These are phyloP conservation scores for Macquaria australasica DNA, from an alignment of 2,113 vertebrate species.

Conservation along the genomic window DNA sequence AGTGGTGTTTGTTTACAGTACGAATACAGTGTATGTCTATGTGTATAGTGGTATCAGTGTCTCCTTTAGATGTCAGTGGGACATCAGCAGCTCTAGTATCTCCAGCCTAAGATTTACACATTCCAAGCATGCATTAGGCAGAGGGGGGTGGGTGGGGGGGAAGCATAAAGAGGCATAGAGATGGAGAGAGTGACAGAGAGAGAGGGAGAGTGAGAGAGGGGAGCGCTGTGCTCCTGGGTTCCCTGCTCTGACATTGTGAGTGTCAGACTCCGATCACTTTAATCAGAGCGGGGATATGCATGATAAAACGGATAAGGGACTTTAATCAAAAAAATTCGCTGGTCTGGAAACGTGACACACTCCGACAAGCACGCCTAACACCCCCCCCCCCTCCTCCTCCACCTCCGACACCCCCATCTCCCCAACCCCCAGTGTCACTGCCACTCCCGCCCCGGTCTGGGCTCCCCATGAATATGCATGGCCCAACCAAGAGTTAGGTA, in stretches of 20 bases:
- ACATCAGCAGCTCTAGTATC: conserved; percentile 57
- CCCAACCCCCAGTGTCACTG: conserved; percentile 84
- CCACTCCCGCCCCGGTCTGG: conserved; percentile 84
- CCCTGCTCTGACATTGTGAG: conserved; percentile 97
- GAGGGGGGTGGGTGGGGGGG: background rate
- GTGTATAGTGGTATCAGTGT: conserved; percentile 11
- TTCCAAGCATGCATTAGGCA: conserved; percentile 89
- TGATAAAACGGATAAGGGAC: conserved; percentile 99
- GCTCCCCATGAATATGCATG: conserved; percentile 97
- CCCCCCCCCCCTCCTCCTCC: background rate
- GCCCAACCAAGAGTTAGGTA: conserved; percentile 82
- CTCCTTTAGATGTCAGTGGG: conserved; percentile 60
- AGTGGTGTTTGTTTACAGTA: conserved; percentile 9
- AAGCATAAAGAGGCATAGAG: conserved; percentile 40
- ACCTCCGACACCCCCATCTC: conserved; percentile 27
- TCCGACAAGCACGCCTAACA: conserved; percentile 93
- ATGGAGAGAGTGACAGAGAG: conserved; percentile 38
- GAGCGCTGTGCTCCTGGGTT: conserved; percentile 85
- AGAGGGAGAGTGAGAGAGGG: conserved; percentile 11
- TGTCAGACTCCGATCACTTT: conserved; percentile 99
- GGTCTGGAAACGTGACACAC: conserved; percentile 99
- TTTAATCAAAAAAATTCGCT: conserved; percentile 99
- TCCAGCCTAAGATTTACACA: conserved; percentile 86
- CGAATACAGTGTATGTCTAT: conserved; percentile 1
- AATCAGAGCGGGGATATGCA: conserved; percentile 99